Base-by-base conservation (phyloP, 2,113 vertebrate species). In the Piaya cayana region DNA sequence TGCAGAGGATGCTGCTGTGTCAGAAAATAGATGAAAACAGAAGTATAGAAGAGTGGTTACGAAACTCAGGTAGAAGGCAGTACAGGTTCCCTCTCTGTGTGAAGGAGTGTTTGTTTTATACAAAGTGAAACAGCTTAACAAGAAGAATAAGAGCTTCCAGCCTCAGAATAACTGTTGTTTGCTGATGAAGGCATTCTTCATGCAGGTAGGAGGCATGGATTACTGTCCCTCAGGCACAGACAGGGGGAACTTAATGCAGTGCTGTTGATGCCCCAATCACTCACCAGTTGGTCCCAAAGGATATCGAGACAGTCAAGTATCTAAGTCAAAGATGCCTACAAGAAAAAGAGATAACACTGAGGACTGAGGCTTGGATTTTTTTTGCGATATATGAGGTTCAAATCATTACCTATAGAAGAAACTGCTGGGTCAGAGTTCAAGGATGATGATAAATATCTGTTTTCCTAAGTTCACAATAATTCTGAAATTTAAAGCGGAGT, bases 61-160 rank as follows among this genome's bases (percentile, higher is more conserved):
- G 42, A 90, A 88, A 63, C 29, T 87, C 6, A 1, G 4, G 9
- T 30, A 76, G n/a, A 69, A 85, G 11, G 20, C 8, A 3, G 20
- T 22, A 37, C 6, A 19, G 27, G 8, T n/a, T 71, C 14, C 9
- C 8, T 63, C 26, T 64, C 23, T 55, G 4, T 72, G 25, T 47
- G 67, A 92, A 92, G 21, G 25, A 94, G 7, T 34, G n/a, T 23
- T 87, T 92, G 45, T 63, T 88, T 86, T 47, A 86, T 37, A 32
- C 20, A 23, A 69, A 74, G 36, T 45, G 79, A 95, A 96, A 70
- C 25, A 45, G n/a, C 67, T 95, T 90, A 92, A 82, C 27, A 58
- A 92, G 85, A 94, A 88, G 85, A 80, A 42, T 1, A 3, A 93
- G 58, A 74, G 37, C 49, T 92, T 77, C 23, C 59, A 85, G 50